Base-by-base conservation (phyloP, 2,888 invertebrate species). In the Sinodicranocentrus sp. region DNA sequence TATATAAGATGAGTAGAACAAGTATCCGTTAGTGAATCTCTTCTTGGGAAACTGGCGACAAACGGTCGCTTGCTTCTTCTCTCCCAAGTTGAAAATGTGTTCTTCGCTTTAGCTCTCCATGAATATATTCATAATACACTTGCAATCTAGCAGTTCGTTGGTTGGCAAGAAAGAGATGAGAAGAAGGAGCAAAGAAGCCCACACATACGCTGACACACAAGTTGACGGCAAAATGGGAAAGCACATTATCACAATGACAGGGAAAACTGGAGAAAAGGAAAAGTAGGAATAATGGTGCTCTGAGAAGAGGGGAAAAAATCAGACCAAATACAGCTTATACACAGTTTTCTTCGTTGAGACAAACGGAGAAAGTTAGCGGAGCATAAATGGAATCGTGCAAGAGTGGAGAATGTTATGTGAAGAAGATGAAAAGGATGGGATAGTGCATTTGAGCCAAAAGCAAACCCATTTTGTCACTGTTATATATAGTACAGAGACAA, bases 401-500 rank as follows among this genome's bases (percentile, higher is more conserved):
- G 33, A 43, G 15, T 23, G 57, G 65, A 65, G 65, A 23, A 21
- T 43, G 65, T 59, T 17, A 28, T 57, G 63, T n/a, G 63, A 15
- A 33, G 28, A 33, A 33, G 28, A 33, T 33, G 33, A 33, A 33
- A 65, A n/a, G 23, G 28, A 65, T 39, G 65, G 28, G 26, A 21
- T 65, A 43, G 65, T 65, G 17, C 26, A 15, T 15, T 25, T 61
- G 61, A n/a, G 28, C 61, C 61, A 26, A 61, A 26, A 28, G 8
- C 15, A 61, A 61, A 61, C 61, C 61, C 17, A 21, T 43, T 65
- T 65, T 65, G 65, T 65, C 65, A 65, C 65, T 65, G 65, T 65
- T 65, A 43, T 19, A 1, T 23, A 21, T 6, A 21, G 57, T 8
- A 21, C 57, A 57, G 48, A 48, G 48, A 48, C 15, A 5, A 15